Evolutionary conservation across 2,113 vertebrate species (phyloP).

Genomic region (Neogale vison): DNA sequence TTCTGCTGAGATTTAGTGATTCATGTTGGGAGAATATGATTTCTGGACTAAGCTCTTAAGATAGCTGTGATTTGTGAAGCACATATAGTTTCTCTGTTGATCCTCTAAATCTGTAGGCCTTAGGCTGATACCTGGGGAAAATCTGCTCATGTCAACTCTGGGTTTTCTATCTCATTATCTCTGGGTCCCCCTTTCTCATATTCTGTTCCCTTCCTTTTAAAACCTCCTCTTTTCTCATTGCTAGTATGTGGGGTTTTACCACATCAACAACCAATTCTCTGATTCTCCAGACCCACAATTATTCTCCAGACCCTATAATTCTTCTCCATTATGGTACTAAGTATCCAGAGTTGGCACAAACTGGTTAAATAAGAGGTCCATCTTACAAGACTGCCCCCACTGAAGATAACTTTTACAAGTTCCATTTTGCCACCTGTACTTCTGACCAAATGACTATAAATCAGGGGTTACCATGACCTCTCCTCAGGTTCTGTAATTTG

Average conservation of each 20-base stretch:
- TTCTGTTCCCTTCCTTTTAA: neutral
- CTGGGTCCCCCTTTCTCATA: neutral
- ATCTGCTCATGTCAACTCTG: neutral
- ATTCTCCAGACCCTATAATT: neutral
- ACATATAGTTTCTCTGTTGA: slow-evolving; percentile 21
- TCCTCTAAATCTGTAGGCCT: neutral
- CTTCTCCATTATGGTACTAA: neutral
- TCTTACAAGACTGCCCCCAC: neutral
- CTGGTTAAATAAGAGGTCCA: neutral
- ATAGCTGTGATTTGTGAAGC: slow-evolving; percentile 34
- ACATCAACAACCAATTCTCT: neutral
- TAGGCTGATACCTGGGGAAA: neutral
- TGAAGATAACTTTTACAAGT: neutral
- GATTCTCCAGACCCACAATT: neutral
- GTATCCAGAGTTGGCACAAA: neutral
- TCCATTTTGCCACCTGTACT: neutral
- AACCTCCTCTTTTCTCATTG: neutral
- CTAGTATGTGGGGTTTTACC: neutral
- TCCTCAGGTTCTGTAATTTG: neutral
- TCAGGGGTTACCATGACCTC: neutral
- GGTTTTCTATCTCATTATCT: neutral
- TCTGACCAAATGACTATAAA: neutral
- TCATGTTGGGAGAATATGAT: neutral
- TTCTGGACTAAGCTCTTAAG: slow-evolving; percentile 34
- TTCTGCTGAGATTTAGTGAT: neutral